Evolutionary conservation across 2,888 invertebrate genomes (phyloP), one percentile per base, ranked within the genome.

Genomic region (Pseudanteris insignis): DNA sequence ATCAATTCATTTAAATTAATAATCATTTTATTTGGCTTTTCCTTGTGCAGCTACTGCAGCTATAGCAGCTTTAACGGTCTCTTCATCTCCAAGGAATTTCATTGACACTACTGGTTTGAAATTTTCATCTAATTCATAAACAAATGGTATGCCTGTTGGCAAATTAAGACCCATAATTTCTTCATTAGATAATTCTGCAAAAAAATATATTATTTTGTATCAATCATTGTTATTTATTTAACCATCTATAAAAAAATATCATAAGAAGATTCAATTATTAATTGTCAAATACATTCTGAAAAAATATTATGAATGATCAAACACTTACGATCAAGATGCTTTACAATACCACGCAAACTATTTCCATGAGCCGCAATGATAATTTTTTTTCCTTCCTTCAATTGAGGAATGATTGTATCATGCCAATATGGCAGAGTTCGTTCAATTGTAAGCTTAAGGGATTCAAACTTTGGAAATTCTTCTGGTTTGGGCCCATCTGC

Each of bases 341-440:
- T 93, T 1, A 93, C 90, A 67, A 94, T 89, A 55, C 92, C 92
- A 70, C 93, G 83, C 26, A 92, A 85, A 73, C 92, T 91, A 79
- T 93, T 93, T 34, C 93, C 93, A 74, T 94, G 94, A 13, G 92
- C 91, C 18, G 90, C 92, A 72, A 94, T 89, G 38, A 94, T 84
- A 43, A 94, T 87, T 15, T 81, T 86, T 74, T 90, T 89, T 40
- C 92, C 92, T 68, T 85, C 89, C 74, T 90, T 91, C 64, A 94
- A 85, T 83, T 93, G 85, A 67, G 94, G 87, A 72, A 94, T 86
- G 80, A 97, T 88, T 30, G 87, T 85, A 73, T 91, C 82, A 77
- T 93, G 90, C 90, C 94, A 96, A 74, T 89, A 93, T 0, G 95
- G 95, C 66, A 91, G 81, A 1, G 92, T 91, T 36, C 94, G 85